phyloP scores from a whole-genome alignment of 1,140 invertebrate genomes.

The Solenopsis fugax region DNA sequence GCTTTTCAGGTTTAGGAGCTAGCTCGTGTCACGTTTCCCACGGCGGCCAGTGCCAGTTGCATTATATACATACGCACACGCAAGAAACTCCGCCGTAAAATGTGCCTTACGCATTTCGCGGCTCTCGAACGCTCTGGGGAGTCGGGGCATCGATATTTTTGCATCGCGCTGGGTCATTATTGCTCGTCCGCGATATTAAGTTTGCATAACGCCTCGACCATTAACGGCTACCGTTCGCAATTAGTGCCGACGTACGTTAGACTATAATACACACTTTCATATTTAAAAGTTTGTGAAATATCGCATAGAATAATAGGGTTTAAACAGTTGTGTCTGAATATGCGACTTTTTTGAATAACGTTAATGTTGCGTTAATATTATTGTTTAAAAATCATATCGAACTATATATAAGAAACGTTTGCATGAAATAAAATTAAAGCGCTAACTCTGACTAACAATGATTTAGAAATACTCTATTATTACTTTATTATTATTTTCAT shows the following conservation, averaged over 20 bases:
- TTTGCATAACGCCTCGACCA: constrained; percentile 30
- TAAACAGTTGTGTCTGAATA: neutral
- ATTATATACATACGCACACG: constrained; percentile 63
- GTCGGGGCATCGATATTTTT: constrained; percentile 54
- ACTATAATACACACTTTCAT: neutral
- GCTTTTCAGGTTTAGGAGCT: constrained; percentile 74
- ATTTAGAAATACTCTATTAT: too few species aligned
- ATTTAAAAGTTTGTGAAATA: constrained; percentile 42
- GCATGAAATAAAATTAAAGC: neutral
- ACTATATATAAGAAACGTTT: neutral
- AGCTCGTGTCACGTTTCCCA: constrained; percentile 75
- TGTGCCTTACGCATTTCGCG: constrained; percentile 70
- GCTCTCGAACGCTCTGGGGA: constrained; percentile 35
- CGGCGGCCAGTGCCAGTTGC: constrained; percentile 64
- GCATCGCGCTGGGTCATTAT: constrained; percentile 17
- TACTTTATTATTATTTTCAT: too few species aligned
- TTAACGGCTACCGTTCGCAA: constrained; percentile 39
- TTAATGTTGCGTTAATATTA: neutral
- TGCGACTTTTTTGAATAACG: neutral
- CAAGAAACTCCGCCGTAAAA: constrained; percentile 70
- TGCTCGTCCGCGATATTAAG: constrained; percentile 40
- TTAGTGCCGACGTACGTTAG: neutral
- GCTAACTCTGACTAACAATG: too few species aligned
- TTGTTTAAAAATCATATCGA: neutral
- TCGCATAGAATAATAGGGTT: neutral